Evolutionary conservation across 2,113 vertebrate genomes (phyloP).

Genomic region (Myrmecobius fasciatus): DNA sequence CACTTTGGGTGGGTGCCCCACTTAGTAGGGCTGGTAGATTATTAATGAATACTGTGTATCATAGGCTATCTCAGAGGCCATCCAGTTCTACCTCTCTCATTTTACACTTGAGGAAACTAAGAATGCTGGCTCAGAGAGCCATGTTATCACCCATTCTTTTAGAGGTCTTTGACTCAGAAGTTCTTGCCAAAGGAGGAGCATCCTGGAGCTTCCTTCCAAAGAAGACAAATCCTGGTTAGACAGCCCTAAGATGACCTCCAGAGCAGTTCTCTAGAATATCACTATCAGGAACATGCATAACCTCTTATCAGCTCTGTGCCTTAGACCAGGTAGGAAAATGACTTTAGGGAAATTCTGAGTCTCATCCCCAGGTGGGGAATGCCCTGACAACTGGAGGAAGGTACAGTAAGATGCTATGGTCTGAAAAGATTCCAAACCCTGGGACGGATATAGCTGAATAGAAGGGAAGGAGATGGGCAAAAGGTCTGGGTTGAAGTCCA

Average conservation of each 20-base stretch:
- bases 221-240: background rate
- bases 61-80: background rate
- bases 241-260: background rate
- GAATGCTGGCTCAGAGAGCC: background rate
- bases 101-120: background rate
- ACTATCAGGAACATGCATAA: background rate
- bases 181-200: background rate
- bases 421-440: background rate
- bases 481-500: slow-evolving; percentile 12
- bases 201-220: background rate
- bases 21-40: background rate
- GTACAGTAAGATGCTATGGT: background rate
- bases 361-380: background rate
- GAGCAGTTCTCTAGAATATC: background rate
- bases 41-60: background rate
- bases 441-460: background rate
- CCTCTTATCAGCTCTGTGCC: background rate
- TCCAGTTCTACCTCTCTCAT: background rate
- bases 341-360: background rate
- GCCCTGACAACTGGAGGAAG: background rate
- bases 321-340: background rate
- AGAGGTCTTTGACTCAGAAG: background rate
- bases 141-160: background rate
- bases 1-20: too few relatives aligned
- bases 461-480: background rate